These are phyloP conservation scores for Ciconia stormi DNA, from an alignment of 2,113 vertebrate genomes.

Conservation along the genomic window DNA sequence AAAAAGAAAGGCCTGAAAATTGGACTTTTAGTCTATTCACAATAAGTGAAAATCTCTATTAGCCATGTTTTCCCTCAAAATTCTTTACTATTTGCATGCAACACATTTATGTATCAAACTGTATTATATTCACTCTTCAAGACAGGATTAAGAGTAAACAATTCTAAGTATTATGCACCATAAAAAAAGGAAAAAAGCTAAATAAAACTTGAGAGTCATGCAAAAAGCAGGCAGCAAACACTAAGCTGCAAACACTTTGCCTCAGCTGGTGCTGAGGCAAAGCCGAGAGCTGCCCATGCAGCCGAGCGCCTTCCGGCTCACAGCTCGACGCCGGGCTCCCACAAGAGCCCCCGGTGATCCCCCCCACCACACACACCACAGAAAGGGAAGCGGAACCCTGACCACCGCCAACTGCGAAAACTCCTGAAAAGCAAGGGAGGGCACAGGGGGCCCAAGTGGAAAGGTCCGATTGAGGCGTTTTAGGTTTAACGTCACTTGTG, in stretches of 20 bases:
- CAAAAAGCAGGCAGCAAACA: background rate
- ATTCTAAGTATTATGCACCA: background rate
- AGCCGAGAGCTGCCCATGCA: background rate
- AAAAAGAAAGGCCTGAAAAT: background rate
- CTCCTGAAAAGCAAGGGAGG: background rate
- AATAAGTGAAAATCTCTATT: background rate
- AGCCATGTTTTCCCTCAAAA: background rate
- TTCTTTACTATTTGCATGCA: background rate
- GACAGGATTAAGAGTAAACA: background rate
- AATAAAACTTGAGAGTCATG: background rate
- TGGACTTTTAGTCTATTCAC: background rate
- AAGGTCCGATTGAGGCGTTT: fast-evolving
- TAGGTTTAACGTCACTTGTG: fast-evolving
- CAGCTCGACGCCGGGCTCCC: background rate
- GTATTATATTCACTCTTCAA: background rate
- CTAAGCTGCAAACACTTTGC: background rate
- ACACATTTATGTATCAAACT: background rate
- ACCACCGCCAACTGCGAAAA: fast-evolving
- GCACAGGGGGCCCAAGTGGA: fast-evolving
- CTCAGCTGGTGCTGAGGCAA: background rate
- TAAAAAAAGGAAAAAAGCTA: background rate
- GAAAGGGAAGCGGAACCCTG: background rate
- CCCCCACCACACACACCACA: background rate
- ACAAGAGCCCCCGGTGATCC: fast-evolving
- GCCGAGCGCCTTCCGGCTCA: background rate